These are phyloP conservation scores for Zoanthus solanderi DNA, from an alignment of 92 coral and sea anemone genomes.

Conservation along the genomic window DNA sequence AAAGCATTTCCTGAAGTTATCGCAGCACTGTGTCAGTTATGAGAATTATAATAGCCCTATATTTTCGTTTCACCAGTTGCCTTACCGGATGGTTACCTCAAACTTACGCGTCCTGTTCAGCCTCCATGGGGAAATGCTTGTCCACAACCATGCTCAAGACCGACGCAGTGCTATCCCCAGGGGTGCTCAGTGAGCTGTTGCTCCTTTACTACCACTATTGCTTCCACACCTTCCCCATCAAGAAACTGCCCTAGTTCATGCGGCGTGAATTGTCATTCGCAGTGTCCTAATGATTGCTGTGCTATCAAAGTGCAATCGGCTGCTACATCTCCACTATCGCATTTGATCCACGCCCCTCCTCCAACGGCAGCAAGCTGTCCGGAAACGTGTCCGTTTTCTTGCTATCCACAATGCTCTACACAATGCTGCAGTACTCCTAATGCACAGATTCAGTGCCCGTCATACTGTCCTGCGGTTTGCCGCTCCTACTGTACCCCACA, in stretches of 20 bases:
- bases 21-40: not conserved
- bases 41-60: not conserved
- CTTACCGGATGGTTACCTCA: conserved; percentile 76
- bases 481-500: conserved; percentile 70
- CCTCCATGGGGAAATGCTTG: conserved; percentile 58
- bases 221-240: conserved; percentile 33
- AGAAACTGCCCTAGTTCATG: conserved; percentile 62
- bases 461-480: conserved; percentile 72
- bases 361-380: conserved; percentile 57
- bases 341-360: not conserved
- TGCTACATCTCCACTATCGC: conserved; percentile 55
- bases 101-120: conserved; percentile 67
- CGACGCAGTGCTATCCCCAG: conserved; percentile 64
- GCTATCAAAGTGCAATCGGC: conserved; percentile 29
- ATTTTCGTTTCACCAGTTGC: conserved; percentile 50
- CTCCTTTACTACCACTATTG: conserved; percentile 53
- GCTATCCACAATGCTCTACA: conserved; percentile 74
- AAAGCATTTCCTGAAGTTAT: not conserved
- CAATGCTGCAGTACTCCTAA: conserved; percentile 71
- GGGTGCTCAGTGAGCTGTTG: conserved; percentile 81
- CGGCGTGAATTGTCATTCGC: conserved; percentile 62
- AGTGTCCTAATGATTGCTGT: conserved; percentile 77
- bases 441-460: conserved; percentile 60
- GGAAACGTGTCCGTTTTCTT: conserved; percentile 65
- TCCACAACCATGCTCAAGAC: conserved; percentile 87